A percentile compares a stretch with the other conserved stretches of the same genome.
Conservation (phyloP, 2,888 invertebrate species). For the Oithona nana region DNA sequence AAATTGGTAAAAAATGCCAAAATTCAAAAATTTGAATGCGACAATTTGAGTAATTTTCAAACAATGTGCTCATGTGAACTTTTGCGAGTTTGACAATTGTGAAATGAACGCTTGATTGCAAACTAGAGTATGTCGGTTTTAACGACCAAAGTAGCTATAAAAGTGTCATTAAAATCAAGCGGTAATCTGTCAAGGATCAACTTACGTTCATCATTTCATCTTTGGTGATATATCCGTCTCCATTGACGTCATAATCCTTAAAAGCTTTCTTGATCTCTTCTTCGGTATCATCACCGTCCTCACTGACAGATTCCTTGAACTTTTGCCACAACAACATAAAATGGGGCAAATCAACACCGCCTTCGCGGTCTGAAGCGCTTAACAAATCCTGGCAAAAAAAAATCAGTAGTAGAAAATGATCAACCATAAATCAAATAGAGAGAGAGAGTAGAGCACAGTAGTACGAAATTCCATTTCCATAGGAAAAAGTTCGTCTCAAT, state of each 20-base stretch:
- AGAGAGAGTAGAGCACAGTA: no score
- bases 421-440: background rate
- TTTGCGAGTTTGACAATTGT: no score
- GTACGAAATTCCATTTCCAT: no score
- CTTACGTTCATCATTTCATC: background rate
- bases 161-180: background rate
- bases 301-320: background rate
- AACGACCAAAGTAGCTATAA: no score
- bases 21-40: no score
- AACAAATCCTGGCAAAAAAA: background rate
- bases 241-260: conserved; percentile 4
- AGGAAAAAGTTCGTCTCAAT: no score
- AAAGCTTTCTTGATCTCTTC: conserved; percentile 9
- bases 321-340: conserved; percentile 1
- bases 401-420: background rate
- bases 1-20: no score
- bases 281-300: conserved; percentile 2
- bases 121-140: no score
- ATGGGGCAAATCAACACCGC: background rate
- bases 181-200: background rate
- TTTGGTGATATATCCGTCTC: conserved; percentile 10
- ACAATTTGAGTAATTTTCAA: no score
- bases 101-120: no score
- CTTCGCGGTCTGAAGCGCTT: background rate
- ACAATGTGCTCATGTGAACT: no score